These are phyloP conservation scores for Mormyrops attenuatus DNA, from an alignment of 2,797 vertebrate species.

Conservation along the genomic window DNA sequence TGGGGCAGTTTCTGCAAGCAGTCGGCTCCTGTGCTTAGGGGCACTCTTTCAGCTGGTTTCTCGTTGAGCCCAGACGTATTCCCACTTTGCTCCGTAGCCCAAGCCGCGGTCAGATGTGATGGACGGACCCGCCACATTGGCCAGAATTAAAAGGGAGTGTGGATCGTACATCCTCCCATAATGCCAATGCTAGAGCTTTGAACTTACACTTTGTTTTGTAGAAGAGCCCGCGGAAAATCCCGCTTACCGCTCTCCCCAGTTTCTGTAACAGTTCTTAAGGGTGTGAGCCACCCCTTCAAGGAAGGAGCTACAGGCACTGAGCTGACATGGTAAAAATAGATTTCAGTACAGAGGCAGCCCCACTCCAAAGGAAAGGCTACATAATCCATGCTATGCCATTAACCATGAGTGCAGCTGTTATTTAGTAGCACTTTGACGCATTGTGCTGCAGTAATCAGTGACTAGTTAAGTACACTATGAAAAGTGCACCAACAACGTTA, in stretches of 20 bases:
- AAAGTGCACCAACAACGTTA: neutral
- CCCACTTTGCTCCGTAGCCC: neutral
- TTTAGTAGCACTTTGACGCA: neutral
- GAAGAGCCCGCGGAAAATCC: neutral
- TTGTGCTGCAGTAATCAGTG: neutral
- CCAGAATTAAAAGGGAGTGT: neutral
- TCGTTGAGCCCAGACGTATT: neutral
- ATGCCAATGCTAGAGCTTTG: neutral
- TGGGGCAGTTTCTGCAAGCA: neutral
- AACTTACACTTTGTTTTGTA: constrained; percentile 7
- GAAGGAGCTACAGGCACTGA: neutral
- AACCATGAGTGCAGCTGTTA: neutral
- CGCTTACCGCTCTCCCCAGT: neutral
- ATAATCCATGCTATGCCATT: neutral
- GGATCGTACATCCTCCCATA: neutral
- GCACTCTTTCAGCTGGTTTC: neutral
- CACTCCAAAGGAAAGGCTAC: neutral
- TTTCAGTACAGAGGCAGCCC: neutral
- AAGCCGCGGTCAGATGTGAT: neutral
- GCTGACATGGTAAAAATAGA: neutral
- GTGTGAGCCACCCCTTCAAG: neutral
- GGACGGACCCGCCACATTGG: neutral
- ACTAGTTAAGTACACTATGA: neutral
- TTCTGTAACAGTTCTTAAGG: neutral
- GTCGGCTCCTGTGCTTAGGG: neutral